phyloP scores from a whole-genome alignment of 2,113 vertebrate species.

The Nothocercus nigrocapillus region DNA sequence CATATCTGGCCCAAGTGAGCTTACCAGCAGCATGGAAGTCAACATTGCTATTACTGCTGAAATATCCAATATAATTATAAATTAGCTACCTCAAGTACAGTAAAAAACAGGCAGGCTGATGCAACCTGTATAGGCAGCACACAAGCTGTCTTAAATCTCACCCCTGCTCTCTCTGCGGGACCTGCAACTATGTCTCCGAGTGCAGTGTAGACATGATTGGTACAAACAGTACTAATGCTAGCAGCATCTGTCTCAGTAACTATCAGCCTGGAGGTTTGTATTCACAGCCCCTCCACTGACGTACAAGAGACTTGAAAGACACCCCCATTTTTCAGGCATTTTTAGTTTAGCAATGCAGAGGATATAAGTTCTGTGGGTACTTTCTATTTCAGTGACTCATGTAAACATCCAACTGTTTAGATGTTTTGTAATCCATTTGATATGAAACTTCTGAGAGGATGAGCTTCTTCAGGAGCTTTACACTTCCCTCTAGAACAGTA shows the following conservation, averaged over 20 bases:
- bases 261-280: background rate
- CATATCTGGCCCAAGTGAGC: background rate
- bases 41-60: background rate
- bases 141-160: background rate
- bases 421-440: background rate
- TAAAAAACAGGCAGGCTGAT: background rate
- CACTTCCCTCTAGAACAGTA: background rate
- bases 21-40: background rate
- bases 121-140: background rate
- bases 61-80: background rate
- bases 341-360: background rate
- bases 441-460: background rate
- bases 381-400: background rate
- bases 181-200: background rate
- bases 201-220: background rate
- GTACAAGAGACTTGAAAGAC: background rate
- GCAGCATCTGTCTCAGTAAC: background rate
- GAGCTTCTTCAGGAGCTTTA: background rate
- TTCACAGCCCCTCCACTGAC: background rate
- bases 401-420: background rate
- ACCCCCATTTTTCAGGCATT: background rate
- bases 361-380: background rate
- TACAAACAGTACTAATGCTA: background rate
- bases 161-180: background rate
- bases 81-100: background rate